Conservation (phyloP, 2,888 invertebrate species). For the Limnephilus rhombicus region DNA sequence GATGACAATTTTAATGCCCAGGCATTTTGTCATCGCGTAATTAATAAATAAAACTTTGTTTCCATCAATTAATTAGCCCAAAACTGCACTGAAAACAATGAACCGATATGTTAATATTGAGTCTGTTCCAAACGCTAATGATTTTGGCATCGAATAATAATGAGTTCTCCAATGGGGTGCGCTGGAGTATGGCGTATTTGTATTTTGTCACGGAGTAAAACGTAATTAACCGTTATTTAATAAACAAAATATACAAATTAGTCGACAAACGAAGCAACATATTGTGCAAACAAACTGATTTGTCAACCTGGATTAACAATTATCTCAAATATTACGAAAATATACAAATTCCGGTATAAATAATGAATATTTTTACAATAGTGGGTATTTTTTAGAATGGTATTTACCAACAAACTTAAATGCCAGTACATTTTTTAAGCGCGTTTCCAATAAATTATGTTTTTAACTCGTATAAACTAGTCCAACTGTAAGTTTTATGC, state of each 20-base stretch:
- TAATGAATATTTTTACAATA: too few relatives aligned
- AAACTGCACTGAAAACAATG: not conserved
- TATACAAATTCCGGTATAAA: too few relatives aligned
- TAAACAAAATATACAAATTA: not conserved
- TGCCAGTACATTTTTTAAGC: too few relatives aligned
- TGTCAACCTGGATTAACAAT: not conserved
- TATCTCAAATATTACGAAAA: not conserved
- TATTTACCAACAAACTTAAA: too few relatives aligned
- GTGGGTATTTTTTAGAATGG: too few relatives aligned
- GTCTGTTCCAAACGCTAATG: not conserved
- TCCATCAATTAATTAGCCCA: not conserved
- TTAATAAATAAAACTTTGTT: not conserved
- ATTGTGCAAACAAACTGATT: not conserved
- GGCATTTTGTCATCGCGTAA: not conserved
- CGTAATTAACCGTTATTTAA: not conserved
- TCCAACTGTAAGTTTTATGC: too few relatives aligned
- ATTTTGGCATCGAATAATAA: conserved; percentile 16
- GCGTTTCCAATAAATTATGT: too few relatives aligned
- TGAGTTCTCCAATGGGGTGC: conserved; percentile 9
- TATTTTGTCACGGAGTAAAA: not conserved
- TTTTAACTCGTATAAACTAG: too few relatives aligned
- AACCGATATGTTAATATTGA: conserved; percentile 11
- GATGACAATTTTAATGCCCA: not conserved
- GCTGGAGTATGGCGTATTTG: not conserved
- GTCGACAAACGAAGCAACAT: not conserved